These are phyloP conservation scores for Fregata magnificens DNA, from an alignment of 2,113 vertebrate species.

Conservation along the genomic window DNA sequence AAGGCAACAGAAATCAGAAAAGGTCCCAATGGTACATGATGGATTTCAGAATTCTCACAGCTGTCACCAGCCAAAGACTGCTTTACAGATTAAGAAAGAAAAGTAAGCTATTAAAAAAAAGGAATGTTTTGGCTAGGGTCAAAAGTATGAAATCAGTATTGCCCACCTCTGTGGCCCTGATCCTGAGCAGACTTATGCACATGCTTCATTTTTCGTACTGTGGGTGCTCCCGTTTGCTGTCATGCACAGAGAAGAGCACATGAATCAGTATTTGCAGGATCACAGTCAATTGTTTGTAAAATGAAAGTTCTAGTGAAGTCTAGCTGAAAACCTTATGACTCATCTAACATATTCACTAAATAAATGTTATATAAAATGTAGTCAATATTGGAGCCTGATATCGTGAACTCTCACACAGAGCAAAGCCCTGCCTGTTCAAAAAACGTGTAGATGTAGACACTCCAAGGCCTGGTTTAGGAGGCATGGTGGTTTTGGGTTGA, in stretches of 20 bases:
- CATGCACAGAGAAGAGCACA: background rate
- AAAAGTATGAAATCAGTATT: background rate
- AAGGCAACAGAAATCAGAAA: slow-evolving; percentile 35
- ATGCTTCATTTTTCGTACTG: background rate
- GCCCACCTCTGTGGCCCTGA: background rate
- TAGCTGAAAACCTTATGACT: background rate
- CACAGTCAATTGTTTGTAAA: background rate
- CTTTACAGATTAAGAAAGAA: slow-evolving; percentile 44
- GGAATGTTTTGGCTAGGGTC: background rate
- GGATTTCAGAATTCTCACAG: slow-evolving; percentile 49
- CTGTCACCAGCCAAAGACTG: slow-evolving; percentile 37
- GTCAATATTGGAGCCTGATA: background rate
- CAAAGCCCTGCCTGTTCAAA: background rate
- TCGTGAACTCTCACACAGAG: background rate
- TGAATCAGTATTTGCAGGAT: background rate
- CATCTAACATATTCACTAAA: background rate
- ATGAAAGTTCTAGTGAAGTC: background rate
- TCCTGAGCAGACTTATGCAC: background rate
- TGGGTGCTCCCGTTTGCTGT: background rate
- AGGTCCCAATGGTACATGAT: background rate
- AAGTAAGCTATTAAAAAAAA: background rate
- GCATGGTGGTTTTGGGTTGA: too few relatives aligned
- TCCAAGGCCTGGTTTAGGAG: too few relatives aligned
- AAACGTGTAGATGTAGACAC: too few relatives aligned
- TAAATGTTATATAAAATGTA: background rate